Evolutionary conservation across 1,140 invertebrate species (phyloP).

Genomic region (Nymphalis io): DNA sequence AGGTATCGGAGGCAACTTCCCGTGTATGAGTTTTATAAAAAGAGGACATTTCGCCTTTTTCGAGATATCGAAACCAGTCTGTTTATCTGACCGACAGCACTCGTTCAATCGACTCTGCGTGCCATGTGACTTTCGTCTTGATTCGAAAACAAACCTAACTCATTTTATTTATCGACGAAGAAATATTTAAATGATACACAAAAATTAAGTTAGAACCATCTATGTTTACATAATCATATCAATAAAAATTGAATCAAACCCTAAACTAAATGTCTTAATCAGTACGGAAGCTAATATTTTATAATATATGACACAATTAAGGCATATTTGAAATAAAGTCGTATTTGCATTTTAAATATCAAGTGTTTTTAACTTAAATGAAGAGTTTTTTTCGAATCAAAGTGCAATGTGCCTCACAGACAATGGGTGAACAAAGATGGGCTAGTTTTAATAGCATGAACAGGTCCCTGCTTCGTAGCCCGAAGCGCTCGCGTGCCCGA

Average conservation of each 20-base stretch:
- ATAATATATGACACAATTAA: not conserved
- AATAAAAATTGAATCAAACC: not conserved
- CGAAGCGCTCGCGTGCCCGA: conserved; percentile 53
- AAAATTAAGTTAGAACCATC: not conserved
- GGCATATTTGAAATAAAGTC: not conserved
- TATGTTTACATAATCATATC: too few species aligned
- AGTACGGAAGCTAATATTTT: not conserved
- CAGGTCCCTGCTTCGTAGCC: conserved; percentile 55
- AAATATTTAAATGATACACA: not conserved
- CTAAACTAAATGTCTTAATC: not conserved
- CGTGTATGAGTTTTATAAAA: conserved; percentile 67
- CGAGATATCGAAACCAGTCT: conserved; percentile 73
- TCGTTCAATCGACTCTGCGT: conserved; percentile 44
- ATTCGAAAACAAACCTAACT: not conserved
- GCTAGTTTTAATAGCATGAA: conserved; percentile 48
- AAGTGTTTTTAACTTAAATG: not conserved
- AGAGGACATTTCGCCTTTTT: conserved; percentile 59
- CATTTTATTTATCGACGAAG: not conserved
- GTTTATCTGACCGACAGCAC: conserved; percentile 63
- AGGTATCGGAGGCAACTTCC: conserved; percentile 67
- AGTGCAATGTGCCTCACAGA: conserved; percentile 51
- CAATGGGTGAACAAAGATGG: conserved; percentile 20
- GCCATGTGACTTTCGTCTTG: conserved; percentile 25
- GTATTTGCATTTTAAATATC: not conserved
- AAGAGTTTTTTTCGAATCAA: conserved; percentile 24